Base-by-base conservation (phyloP, 2,113 vertebrate genomes). In the Athene noctua region DNA sequence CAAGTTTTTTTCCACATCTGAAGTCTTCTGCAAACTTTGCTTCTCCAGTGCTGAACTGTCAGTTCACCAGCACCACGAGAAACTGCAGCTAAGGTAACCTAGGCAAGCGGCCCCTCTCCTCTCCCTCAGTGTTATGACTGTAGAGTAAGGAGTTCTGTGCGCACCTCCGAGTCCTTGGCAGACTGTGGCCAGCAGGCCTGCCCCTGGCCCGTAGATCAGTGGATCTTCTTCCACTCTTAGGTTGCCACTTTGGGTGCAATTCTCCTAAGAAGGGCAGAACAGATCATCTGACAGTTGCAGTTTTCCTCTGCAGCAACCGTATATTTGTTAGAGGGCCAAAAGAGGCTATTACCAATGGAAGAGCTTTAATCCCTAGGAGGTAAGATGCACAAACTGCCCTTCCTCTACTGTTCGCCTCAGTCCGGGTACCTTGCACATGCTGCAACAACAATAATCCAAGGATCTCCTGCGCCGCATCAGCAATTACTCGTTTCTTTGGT, bases 401-500 rank as follows among this genome's bases (percentile, higher is more conserved):
- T 65, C 2, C 2, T 9, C 14, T 25, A 3, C 21, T 4, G 46
- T 3, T 4, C 14, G 74, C 29, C 82, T 73, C 23, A 12, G 67
- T 10, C 63, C 63, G 44, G 73, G 3, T 1, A 9, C 47, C 29
- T 32, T 18, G 51, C 4, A 0, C 11, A 5, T 1, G 38, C 90
- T 79, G 91, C 94, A 84, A 36, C 32, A 19, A 1, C 83, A 22
- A 4, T 0, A 6, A n/a, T 6, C 47, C 72, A 4, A 29, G 61
- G 4, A 34, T 67, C 68, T 23, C 83, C 92, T 40, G 90, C 96
- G 62, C 11, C 89, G 95, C 94, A 94, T 14, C 86, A 80, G 86
- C 85, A 81, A 54, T 20, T 29, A 6, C 2, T 36, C 40, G 8
- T 14, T 70, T 32, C 63, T 32, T 11, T 3, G 74, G 3, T 16